phyloP scores from a whole-genome alignment of 2,888 invertebrate genomes.

The Dione juno region DNA sequence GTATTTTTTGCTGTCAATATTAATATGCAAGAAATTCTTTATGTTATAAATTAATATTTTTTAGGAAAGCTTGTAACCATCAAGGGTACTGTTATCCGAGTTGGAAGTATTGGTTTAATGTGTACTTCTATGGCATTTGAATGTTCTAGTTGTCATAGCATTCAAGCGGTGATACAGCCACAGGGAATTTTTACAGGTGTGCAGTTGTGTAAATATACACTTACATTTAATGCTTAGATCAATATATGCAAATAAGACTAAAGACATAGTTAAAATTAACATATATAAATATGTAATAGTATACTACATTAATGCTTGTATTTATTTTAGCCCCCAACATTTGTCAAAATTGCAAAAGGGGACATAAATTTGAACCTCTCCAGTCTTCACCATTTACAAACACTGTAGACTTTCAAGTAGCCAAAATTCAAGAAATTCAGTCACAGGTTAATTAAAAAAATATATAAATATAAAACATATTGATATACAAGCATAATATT shows the following conservation, averaged over 20 bases:
- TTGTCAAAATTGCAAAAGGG: constrained; percentile 82
- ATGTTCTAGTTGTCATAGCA: constrained; percentile 86
- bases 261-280: neutral
- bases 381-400: constrained; percentile 87
- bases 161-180: constrained; percentile 87
- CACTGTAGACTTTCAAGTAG: constrained; percentile 90
- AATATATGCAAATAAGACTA: neutral
- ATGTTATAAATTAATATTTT: constrained; percentile 43
- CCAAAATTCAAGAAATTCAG: constrained; percentile 92
- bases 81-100: constrained; percentile 92
- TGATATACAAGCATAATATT: too few species aligned
- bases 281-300: neutral
- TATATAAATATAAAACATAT: neutral
- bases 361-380: constrained; percentile 85
- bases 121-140: constrained; percentile 91
- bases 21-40: neutral
- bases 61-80: constrained; percentile 90
- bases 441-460: constrained; percentile 79
- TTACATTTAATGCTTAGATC: neutral
- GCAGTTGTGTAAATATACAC: constrained; percentile 3
- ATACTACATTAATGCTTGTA: neutral
- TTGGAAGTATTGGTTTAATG: constrained; percentile 88
- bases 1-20: constrained; percentile 48
- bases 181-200: constrained; percentile 79
- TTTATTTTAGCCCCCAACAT: constrained; percentile 78